These are phyloP conservation scores for Falcunculus frontatus DNA, from an alignment of 2,113 vertebrate genomes.

Conservation along the genomic window DNA sequence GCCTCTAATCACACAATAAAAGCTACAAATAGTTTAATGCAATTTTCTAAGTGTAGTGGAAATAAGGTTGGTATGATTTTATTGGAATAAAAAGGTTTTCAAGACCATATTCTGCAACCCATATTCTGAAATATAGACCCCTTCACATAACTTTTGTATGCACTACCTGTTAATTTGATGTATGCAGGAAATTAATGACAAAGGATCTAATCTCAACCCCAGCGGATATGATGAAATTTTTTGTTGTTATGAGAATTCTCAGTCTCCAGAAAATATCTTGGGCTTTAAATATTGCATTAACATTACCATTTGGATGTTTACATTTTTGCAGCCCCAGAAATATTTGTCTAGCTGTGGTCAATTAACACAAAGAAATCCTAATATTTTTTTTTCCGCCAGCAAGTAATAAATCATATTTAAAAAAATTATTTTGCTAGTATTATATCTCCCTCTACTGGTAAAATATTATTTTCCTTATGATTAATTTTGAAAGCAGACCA, in stretches of 20 bases:
- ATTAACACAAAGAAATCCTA: not conserved
- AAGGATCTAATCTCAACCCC: not conserved
- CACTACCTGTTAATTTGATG: not conserved
- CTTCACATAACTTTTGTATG: not conserved
- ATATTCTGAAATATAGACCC: not conserved
- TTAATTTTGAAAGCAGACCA: not conserved
- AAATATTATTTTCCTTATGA: not conserved
- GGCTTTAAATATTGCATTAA: not conserved
- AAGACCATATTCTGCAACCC: not conserved
- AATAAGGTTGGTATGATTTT: not conserved
- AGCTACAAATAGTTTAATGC: not conserved
- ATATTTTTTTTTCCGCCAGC: not conserved
- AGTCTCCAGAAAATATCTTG: not conserved
- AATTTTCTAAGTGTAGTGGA: not conserved
- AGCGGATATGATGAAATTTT: not conserved
- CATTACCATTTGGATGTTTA: not conserved
- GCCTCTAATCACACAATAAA: not conserved
- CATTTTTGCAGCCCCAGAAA: not conserved
- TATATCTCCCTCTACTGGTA: constrained; percentile 46
- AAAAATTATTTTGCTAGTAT: not conserved
- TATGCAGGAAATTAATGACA: not conserved
- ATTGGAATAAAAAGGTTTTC: not conserved
- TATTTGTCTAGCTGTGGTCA: not conserved
- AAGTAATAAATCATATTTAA: not conserved
- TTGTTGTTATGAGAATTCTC: not conserved